Percentiles rank a stretch among this genome's conserved stretches.
phyloP scores from a whole-genome alignment of 1,140 invertebrate species.

The Eurosta solidaginis region DNA sequence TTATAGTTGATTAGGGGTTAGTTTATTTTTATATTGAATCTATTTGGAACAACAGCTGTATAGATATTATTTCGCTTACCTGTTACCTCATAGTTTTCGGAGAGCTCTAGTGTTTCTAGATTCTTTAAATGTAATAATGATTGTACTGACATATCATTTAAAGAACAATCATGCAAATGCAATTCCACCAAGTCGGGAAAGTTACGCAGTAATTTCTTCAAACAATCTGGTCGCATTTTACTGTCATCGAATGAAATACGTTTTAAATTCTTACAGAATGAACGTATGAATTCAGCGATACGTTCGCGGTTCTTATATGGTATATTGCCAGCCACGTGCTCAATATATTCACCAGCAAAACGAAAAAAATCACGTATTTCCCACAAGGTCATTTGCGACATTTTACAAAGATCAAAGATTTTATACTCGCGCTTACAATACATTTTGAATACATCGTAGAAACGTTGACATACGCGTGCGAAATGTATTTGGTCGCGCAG shows the following conservation, averaged over 20 bases:
- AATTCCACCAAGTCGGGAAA: background rate
- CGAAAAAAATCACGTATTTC: slow-evolving; percentile 45
- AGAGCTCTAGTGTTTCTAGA: background rate
- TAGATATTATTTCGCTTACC: too few species aligned
- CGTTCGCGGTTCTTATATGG: slow-evolving; percentile 31
- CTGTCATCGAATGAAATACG: background rate
- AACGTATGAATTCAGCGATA: slow-evolving; percentile 37
- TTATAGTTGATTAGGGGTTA: too few species aligned
- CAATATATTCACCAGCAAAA: slow-evolving; percentile 39
- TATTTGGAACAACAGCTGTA: too few species aligned
- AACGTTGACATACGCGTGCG: slow-evolving; percentile 8
- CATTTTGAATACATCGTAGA: slow-evolving; percentile 16
- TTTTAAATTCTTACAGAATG: slow-evolving; percentile 38
- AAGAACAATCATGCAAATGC: background rate
- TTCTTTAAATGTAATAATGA: background rate
- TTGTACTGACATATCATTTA: background rate
- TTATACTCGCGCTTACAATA: background rate
- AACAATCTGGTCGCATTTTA: background rate
- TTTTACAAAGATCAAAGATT: background rate
- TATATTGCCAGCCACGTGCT: slow-evolving; percentile 33
- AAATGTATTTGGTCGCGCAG: slow-evolving; percentile 13
- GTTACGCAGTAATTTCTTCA: slow-evolving; percentile 35
- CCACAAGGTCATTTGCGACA: slow-evolving; percentile 42
- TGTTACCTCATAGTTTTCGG: background rate
- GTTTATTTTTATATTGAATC: background rate